These are phyloP conservation scores for Thunnus albacares DNA, from an alignment of 2,797 vertebrate genomes.

Conservation along the genomic window DNA sequence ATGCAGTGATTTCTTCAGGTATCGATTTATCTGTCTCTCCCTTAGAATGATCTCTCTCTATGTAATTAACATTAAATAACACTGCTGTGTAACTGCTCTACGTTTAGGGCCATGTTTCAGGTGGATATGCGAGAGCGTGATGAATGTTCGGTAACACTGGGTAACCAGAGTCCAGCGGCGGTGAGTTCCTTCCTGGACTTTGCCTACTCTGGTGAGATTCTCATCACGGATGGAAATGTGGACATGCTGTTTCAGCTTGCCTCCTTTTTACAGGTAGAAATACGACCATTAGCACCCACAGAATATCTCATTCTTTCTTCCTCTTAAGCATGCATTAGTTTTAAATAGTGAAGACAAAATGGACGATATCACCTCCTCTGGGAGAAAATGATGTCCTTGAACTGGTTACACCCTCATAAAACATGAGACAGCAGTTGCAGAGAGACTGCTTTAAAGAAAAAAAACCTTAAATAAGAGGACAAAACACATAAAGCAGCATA, in stretches of 20 bases:
- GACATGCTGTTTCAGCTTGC: constrained; percentile 94
- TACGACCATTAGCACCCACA: not conserved
- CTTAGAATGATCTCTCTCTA: constrained; percentile 2
- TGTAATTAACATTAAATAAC: not conserved
- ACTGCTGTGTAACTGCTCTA: constrained; percentile 3
- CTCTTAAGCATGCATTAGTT: not conserved
- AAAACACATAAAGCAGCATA: too few relatives aligned
- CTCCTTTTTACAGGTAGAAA: constrained; percentile 85
- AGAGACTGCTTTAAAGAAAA: not conserved
- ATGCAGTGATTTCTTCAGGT: constrained; percentile 98
- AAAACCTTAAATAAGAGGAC: too few relatives aligned
- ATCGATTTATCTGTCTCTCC: constrained; percentile 27
- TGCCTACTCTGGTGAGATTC: constrained; percentile 92
- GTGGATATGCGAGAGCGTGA: constrained; percentile 96
- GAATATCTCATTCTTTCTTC: not conserved
- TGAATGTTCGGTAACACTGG: constrained; percentile 92
- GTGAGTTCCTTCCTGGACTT: constrained; percentile 95
- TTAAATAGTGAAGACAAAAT: not conserved
- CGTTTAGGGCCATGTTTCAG: constrained; percentile 95
- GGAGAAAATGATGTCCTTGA: not conserved
- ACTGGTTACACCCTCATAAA: not conserved
- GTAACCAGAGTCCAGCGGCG: constrained; percentile 89
- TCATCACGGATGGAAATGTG: constrained; percentile 94
- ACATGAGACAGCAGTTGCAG: not conserved
- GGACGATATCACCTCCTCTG: not conserved